These are phyloP conservation scores for Apodemia zela DNA, from an alignment of 2,888 invertebrate genomes.

Conservation along the genomic window DNA sequence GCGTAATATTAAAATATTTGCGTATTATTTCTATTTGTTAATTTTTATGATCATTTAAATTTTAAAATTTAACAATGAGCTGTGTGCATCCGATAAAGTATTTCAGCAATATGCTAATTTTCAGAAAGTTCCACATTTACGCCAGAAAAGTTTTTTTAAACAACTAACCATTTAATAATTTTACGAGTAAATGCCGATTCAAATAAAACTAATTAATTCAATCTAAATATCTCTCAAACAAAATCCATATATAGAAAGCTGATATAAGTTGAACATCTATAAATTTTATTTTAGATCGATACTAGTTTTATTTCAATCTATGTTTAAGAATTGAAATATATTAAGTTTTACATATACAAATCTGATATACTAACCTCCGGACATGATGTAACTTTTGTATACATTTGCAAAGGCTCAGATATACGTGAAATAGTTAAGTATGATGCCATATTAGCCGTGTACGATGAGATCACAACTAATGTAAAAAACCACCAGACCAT, in stretches of 20 bases:
- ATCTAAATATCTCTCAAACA: too few relatives aligned
- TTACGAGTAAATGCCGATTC: too few relatives aligned
- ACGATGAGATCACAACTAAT: constrained; percentile 95
- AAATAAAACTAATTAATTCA: too few relatives aligned
- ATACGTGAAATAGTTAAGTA: constrained; percentile 96
- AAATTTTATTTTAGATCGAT: too few relatives aligned
- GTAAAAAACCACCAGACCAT: constrained; percentile 99
- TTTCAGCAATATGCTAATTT: not conserved
- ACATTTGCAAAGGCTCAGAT: constrained; percentile 90
- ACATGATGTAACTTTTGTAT: constrained; percentile 53
- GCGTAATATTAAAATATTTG: too few relatives aligned
- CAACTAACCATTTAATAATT: too few relatives aligned
- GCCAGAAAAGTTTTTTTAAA: not conserved
- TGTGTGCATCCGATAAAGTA: not conserved
- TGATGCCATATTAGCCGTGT: constrained; percentile 98
- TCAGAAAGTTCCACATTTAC: not conserved
- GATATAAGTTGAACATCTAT: too few relatives aligned
- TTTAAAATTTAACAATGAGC: too few relatives aligned
- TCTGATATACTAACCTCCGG: constrained; percentile 48
- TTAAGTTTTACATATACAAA: constrained; percentile 4
- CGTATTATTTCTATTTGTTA: too few relatives aligned
- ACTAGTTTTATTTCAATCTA: too few relatives aligned
- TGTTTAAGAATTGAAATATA: not conserved
- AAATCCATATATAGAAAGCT: too few relatives aligned
- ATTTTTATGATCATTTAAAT: too few relatives aligned